Conservation (phyloP, 1,140 invertebrate species). For the Rhyzopertha dominica region DNA sequence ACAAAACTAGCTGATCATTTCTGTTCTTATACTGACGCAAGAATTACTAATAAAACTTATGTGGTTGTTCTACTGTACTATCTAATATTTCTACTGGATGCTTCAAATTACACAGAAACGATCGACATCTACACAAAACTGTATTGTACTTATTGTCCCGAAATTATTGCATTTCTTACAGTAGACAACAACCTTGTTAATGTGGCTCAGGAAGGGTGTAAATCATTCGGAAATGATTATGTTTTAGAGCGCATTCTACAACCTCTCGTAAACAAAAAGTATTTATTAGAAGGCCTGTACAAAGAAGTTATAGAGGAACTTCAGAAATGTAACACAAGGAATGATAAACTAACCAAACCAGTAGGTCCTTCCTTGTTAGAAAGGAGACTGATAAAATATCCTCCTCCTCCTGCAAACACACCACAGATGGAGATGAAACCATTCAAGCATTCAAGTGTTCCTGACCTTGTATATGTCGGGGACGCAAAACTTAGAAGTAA, state of each 20-base stretch:
- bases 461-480: too few relatives aligned
- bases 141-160: too few relatives aligned
- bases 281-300: constrained; percentile 42
- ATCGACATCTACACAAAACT: too few relatives aligned
- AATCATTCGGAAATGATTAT: constrained; percentile 46
- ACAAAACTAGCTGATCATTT: too few relatives aligned
- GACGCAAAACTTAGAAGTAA: too few relatives aligned
- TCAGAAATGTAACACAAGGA: constrained; percentile 40
- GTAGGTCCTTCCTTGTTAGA: constrained; percentile 6
- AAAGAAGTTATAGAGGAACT: constrained; percentile 13
- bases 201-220: constrained; percentile 28
- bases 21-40: too few relatives aligned
- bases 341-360: constrained; percentile 44
- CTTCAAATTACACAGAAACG: too few relatives aligned
- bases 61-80: too few relatives aligned
- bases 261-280: constrained; percentile 46
- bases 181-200: constrained; percentile 24
- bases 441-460: constrained; percentile 18
- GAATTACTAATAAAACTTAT: too few relatives aligned
- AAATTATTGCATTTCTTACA: constrained; percentile 43
- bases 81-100: too few relatives aligned
- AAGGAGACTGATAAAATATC: constrained; percentile 1
- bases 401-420: constrained; percentile 5
- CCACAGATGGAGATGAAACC: constrained; percentile 17
- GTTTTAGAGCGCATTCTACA: constrained; percentile 47